A percentile compares a stretch with the other conserved stretches of the same genome.
phyloP scores from a whole-genome alignment of 2,113 vertebrate genomes.

The Scolopax mira region DNA sequence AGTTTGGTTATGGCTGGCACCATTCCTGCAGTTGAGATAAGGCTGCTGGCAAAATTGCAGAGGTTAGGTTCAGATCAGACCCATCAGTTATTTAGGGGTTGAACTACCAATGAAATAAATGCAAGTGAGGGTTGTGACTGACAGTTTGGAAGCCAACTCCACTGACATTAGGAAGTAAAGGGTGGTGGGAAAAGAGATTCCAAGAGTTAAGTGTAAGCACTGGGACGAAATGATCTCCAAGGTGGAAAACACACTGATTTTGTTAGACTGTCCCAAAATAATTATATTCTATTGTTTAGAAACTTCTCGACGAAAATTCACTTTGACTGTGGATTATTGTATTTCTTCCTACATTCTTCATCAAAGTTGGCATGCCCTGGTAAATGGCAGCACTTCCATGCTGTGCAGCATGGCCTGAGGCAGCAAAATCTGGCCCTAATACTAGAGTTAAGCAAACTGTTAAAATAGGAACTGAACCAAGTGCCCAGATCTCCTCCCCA shows the following conservation, averaged over 20 bases:
- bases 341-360: neutral
- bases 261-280: neutral
- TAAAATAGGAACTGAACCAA: constrained; percentile 48
- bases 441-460: constrained; percentile 32
- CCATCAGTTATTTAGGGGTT: neutral
- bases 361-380: neutral
- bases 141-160: neutral
- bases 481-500: constrained; percentile 5
- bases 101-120: neutral
- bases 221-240: neutral
- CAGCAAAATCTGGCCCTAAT: neutral
- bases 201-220: neutral
- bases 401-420: neutral
- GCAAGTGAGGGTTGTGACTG: neutral
- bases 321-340: neutral
- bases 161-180: neutral
- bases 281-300: neutral
- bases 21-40: neutral
- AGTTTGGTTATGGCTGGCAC: neutral
- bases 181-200: neutral
- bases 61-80: neutral
- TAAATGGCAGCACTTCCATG: neutral
- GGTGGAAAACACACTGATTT: neutral
- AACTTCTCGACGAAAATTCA: neutral
- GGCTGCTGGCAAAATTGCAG: neutral